A percentile compares a stretch with the other conserved stretches of the same genome.
Evolutionary conservation across 2,888 invertebrate species (phyloP).

Genomic region (Drosophila maculinotata): DNA sequence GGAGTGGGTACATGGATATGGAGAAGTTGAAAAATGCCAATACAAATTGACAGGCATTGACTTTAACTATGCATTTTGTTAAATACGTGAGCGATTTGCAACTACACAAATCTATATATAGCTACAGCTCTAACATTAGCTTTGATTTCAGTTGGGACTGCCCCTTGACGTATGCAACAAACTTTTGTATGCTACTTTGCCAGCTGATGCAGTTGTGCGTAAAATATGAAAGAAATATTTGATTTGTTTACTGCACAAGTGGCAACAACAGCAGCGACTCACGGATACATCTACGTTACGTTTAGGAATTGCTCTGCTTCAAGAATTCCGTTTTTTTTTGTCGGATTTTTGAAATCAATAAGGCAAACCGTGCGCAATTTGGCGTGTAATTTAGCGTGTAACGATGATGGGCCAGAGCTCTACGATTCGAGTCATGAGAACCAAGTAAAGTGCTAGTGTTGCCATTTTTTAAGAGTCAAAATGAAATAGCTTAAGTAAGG

Average conservation of each 20-base stretch:
- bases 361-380: slow-evolving; percentile 73
- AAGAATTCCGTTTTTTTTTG: slow-evolving; percentile 18
- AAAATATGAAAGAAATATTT: slow-evolving; percentile 76
- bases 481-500: not conserved
- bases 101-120: slow-evolving; percentile 13
- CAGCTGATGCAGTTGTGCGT: slow-evolving; percentile 69
- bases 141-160: not conserved
- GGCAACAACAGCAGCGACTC: slow-evolving; percentile 40
- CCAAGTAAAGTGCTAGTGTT: slow-evolving; percentile 18
- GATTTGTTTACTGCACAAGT: slow-evolving; percentile 77
- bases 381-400: slow-evolving; percentile 78
- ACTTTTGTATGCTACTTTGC: slow-evolving; percentile 40
- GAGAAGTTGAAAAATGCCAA: slow-evolving; percentile 42
- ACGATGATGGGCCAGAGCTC: slow-evolving; percentile 66
- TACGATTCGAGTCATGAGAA: slow-evolving; percentile 18
- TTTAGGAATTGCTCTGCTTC: slow-evolving; percentile 33
- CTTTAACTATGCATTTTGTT: slow-evolving; percentile 67
- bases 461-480: not conserved
- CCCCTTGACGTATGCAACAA: slow-evolving; percentile 50
- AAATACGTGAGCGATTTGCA: slow-evolving; percentile 50
- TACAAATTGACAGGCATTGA: slow-evolving; percentile 48
- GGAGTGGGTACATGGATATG: slow-evolving; percentile 20
- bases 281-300: slow-evolving; percentile 18
- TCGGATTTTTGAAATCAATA: slow-evolving; percentile 67
- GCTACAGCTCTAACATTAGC: slow-evolving; percentile 1